phyloP scores from a whole-genome alignment of 23 tunicate species.

The Trididemnum miniatum region DNA sequence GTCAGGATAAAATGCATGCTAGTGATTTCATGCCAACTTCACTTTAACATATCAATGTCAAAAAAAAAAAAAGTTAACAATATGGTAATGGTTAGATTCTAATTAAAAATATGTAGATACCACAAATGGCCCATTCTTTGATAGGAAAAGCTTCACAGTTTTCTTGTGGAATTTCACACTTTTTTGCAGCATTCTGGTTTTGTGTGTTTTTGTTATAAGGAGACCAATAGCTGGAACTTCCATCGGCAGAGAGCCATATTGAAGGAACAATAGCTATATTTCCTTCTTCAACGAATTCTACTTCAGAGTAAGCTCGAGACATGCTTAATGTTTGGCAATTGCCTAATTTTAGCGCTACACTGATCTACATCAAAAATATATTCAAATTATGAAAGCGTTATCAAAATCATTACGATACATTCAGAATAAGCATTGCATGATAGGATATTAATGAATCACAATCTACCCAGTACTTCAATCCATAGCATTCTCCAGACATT shows the following conservation, averaged over 20 bases:
- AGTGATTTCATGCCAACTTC: too few relatives aligned
- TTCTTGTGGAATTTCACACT: neutral
- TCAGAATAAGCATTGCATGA: neutral
- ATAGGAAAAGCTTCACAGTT: neutral
- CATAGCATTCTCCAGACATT: too few relatives aligned
- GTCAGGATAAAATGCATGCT: too few relatives aligned
- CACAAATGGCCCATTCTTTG: slow-evolving; percentile 4
- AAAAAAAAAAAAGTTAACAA: too few relatives aligned
- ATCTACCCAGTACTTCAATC: too few relatives aligned
- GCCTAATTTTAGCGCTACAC: neutral
- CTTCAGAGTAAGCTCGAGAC: neutral
- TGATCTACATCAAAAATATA: neutral
- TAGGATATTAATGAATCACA: neutral
- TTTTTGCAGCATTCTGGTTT: neutral
- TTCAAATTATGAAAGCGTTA: neutral
- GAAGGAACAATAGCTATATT: neutral
- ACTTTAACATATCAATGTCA: too few relatives aligned
- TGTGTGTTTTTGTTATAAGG: neutral
- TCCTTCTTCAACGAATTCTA: neutral
- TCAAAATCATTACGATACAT: neutral
- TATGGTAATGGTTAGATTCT: too few relatives aligned
- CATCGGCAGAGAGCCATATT: neutral
- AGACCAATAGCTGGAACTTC: neutral
- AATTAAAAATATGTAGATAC: neutral
- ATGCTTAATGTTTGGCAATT: neutral